Base-by-base conservation (phyloP, 2,797 vertebrate species). In the Cuniculus paca region DNA sequence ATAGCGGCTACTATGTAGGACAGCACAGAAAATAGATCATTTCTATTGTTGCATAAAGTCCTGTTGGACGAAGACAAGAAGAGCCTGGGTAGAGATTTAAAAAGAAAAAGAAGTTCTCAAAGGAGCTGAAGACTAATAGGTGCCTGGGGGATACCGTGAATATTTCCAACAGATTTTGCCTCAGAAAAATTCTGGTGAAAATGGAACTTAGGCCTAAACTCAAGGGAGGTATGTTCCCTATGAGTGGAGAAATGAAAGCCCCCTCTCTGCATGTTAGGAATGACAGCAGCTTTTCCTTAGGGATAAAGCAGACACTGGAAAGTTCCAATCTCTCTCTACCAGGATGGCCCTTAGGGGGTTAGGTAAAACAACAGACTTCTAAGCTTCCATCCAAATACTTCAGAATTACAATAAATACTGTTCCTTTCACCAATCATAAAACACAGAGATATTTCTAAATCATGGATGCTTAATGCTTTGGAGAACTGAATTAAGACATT, bases 361-460 rank as follows among this genome's bases (percentile, higher is more conserved):
- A 83, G n/a, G 22, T 61, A 96, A 95, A 92, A 56, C 45, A 82
- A 86, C 50, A 72, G 28, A 1, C 63, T 82, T 63, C n/a, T 16
- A 22, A 91, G 45, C 28, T 45, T 94, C 83, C 26, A 48, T 31
- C 12, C 5, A 16, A 88, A 94, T 10, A 11, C 56, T 84, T 52
- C 48, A 72, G 63, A 61, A 80, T 81, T 86, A 91, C 56, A 60
- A 17, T 83, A 91, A 96, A 89, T 82, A 95, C 1, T 10, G 42
- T 87, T 95, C 85, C 88, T 95, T 91, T 96, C 70, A 31, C 56
- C 84, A 91, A 48, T 83, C 74, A 90, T 85, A 84, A 96, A 94
- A 83, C 91, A 94, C 88, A 92, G 50, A 87, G 91, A 58, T 91
- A 93, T 81, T 97, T 95, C 84, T 96, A 96, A 94, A 90, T 96